phyloP scores from a whole-genome alignment of 2,113 vertebrate genomes.

The Engraulis encrasicolus region DNA sequence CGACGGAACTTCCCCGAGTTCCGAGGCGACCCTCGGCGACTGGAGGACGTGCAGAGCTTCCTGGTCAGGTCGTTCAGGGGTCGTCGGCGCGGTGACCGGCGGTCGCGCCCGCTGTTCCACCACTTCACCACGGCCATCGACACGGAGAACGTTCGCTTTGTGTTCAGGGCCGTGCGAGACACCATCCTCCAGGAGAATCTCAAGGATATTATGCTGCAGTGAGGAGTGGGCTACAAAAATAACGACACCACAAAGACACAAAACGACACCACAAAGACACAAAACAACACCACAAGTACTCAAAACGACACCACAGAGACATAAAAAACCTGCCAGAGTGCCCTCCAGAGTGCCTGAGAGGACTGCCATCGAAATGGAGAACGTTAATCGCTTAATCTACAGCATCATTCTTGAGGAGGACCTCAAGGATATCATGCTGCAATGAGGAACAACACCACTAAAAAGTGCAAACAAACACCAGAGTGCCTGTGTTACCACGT shows the following conservation, averaged over 20 bases:
- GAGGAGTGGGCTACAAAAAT: neutral
- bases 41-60: constrained; percentile 21
- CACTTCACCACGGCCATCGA: constrained; percentile 97
- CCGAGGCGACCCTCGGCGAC: constrained; percentile 80
- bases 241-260: neutral
- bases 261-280: neutral
- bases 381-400: too few species aligned
- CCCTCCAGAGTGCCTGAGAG: too few species aligned
- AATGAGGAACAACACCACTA: too few species aligned
- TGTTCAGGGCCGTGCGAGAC: constrained; percentile 97
- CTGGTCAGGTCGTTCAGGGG: constrained; percentile 80
- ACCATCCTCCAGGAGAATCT: constrained; percentile 94
- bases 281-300: neutral
- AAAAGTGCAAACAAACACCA: too few species aligned
- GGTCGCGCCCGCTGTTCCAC: constrained; percentile 93
- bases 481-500: neutral
- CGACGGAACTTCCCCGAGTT: constrained; percentile 96
- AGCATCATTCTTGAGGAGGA: constrained; percentile 94
- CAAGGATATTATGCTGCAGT: constrained; percentile 72
- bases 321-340: too few species aligned
- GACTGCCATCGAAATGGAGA: too few species aligned
- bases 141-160: constrained; percentile 94
- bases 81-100: constrained; percentile 83
- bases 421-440: constrained; percentile 88
- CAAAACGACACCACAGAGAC: neutral